Evolutionary conservation across 2,888 invertebrate species (phyloP).

Genomic region (Harpalus rubripes): DNA sequence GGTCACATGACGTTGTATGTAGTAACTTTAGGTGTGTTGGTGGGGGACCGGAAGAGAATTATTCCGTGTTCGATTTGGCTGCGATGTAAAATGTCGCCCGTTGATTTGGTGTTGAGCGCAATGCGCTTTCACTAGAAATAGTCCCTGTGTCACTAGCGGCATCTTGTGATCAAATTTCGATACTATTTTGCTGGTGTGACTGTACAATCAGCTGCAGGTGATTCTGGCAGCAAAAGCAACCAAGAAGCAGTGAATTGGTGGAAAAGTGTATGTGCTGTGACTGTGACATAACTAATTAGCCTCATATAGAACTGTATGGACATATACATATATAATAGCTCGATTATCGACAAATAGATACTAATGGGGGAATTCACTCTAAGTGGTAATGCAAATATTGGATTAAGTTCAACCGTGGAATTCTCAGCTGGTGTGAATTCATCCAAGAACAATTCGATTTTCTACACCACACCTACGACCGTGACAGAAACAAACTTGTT

Average conservation of each 20-base stretch:
- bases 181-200: slow-evolving; percentile 64
- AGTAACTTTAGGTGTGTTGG: slow-evolving; percentile 32
- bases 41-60: slow-evolving; percentile 51
- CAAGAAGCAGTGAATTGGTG: slow-evolving; percentile 63
- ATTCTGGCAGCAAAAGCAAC: slow-evolving; percentile 62
- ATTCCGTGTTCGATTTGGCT: slow-evolving; percentile 57
- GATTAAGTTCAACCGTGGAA: slow-evolving; percentile 76
- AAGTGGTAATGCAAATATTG: slow-evolving; percentile 77
- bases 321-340: slow-evolving; percentile 51
- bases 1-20: slow-evolving; percentile 39
- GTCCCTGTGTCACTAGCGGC: slow-evolving; percentile 51
- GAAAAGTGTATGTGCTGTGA: slow-evolving; percentile 64
- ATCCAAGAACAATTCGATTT: slow-evolving; percentile 74
- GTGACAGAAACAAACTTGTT: slow-evolving; percentile 69
- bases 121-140: slow-evolving; percentile 51
- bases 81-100: slow-evolving; percentile 49
- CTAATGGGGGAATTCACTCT: slow-evolving; percentile 78
- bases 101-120: slow-evolving; percentile 55
- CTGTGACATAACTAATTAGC: slow-evolving; percentile 65
- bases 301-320: slow-evolving; percentile 65
- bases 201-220: slow-evolving; percentile 64
- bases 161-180: slow-evolving; percentile 57
- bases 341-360: slow-evolving; percentile 71
- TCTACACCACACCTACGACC: slow-evolving; percentile 75
- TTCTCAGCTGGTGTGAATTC: slow-evolving; percentile 74